Conservation (phyloP, 2,888 invertebrate species). For the Cartodere bifasciata region DNA sequence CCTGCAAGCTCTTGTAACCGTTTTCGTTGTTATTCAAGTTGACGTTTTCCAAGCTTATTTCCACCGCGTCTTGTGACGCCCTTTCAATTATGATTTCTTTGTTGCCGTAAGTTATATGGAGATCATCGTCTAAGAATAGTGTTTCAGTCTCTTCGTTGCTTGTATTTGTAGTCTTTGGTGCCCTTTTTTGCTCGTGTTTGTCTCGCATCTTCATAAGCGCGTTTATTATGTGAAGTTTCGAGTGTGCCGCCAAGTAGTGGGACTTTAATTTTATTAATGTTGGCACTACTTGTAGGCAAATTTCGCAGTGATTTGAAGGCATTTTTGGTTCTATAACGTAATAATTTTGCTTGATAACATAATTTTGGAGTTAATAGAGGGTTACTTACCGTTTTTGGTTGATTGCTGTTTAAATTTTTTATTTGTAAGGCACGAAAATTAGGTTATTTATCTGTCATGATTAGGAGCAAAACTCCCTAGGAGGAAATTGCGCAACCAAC, state of each 20-base stretch:
- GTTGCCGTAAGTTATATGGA: slow-evolving; percentile 21
- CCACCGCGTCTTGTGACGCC: slow-evolving; percentile 15
- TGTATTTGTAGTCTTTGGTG: slow-evolving; percentile 7
- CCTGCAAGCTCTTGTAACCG: too few relatives aligned
- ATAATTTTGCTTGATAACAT: too few relatives aligned
- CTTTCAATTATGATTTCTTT: slow-evolving; percentile 22
- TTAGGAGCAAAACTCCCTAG: too few relatives aligned
- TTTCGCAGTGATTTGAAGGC: slow-evolving; percentile 17
- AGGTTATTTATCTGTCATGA: too few relatives aligned
- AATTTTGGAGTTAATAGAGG: too few relatives aligned
- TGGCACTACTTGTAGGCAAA: slow-evolving; percentile 18
- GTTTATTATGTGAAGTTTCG: slow-evolving; percentile 20
- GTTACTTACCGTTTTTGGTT: too few relatives aligned
- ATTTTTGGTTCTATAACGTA: too few relatives aligned
- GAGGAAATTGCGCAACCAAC: too few relatives aligned
- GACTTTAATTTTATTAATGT: slow-evolving; percentile 18
- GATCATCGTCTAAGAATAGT: slow-evolving; percentile 19
- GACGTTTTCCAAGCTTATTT: slow-evolving; percentile 22
- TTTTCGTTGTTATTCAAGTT: too few relatives aligned
- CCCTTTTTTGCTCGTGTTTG: slow-evolving; percentile 11
- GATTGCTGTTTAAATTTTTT: too few relatives aligned
- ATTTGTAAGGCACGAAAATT: too few relatives aligned
- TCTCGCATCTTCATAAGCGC: slow-evolving; percentile 17
- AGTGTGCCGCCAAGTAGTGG: slow-evolving; percentile 21
- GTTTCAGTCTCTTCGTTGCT: slow-evolving; percentile 15